These are phyloP conservation scores for Mustela nigripes DNA, from an alignment of 2,113 vertebrate species.

Conservation along the genomic window DNA sequence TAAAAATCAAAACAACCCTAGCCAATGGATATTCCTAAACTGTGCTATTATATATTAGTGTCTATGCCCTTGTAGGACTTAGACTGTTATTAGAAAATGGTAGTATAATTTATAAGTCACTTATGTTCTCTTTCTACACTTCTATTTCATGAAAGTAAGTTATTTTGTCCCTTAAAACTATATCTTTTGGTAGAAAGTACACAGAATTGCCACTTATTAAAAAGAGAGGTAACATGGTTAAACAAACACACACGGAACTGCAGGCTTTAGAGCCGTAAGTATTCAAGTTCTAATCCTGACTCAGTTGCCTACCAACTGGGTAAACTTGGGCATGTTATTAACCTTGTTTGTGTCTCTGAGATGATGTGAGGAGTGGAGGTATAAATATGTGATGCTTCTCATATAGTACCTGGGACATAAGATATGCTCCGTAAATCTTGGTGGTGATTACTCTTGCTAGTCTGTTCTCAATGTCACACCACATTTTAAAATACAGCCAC, in stretches of 20 bases:
- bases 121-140: not conserved
- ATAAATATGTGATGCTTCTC: not conserved
- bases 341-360: not conserved
- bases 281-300: not conserved
- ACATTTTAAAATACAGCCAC: not conserved
- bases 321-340: not conserved
- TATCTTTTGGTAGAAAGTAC: not conserved
- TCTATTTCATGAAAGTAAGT: not conserved
- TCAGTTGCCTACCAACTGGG: not conserved
- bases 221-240: not conserved
- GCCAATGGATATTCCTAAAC: not conserved
- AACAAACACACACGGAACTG: not conserved
- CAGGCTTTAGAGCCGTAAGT: not conserved
- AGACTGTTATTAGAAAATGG: not conserved
- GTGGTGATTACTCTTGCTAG: not conserved
- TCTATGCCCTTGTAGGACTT: not conserved
- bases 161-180: not conserved
- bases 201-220: not conserved
- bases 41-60: not conserved
- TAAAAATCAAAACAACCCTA: slow-evolving; percentile 1
- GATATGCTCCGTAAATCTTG: not conserved
- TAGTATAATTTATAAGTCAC: not conserved
- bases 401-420: not conserved
- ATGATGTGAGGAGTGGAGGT: not conserved
- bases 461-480: not conserved